Percentiles rank a stretch among this genome's conserved stretches.
Evolutionary conservation across 2,797 vertebrate genomes (phyloP).

Genomic region (Gadopsis bispinosus): DNA sequence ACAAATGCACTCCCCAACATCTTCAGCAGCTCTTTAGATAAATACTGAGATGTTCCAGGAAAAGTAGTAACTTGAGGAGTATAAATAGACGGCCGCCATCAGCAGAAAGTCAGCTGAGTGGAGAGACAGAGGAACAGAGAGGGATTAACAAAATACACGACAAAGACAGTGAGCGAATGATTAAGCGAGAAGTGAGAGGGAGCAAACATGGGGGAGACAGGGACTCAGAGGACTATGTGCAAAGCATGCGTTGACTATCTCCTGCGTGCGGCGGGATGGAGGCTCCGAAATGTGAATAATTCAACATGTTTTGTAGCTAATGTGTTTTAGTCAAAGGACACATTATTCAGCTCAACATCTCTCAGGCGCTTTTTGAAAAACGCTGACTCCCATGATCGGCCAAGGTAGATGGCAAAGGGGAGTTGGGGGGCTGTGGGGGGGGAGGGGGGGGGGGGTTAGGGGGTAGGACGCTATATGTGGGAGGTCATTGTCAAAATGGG

Average conservation of each 20-base stretch:
- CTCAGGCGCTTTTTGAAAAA: constrained; percentile 79
- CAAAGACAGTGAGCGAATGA: constrained; percentile 66
- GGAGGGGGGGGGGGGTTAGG: too few species aligned
- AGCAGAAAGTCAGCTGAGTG: constrained; percentile 75
- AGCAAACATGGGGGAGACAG: constrained; percentile 50
- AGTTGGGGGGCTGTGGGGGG: constrained; percentile 17
- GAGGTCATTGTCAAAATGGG: constrained; percentile 65
- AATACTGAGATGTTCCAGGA: constrained; percentile 73
- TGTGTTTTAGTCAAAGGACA: constrained; percentile 89
- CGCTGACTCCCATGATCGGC: constrained; percentile 75
- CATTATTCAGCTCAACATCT: constrained; percentile 84
- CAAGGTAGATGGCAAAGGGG: constrained; percentile 57
- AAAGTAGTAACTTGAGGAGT: constrained; percentile 74
- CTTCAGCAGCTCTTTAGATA: constrained; percentile 79
- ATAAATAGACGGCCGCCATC: constrained; percentile 80
- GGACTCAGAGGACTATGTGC: constrained; percentile 69
- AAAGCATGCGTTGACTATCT: constrained; percentile 74
- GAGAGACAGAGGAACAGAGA: constrained; percentile 64
- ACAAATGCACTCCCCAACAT: constrained; percentile 88
- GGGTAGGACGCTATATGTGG: constrained; percentile 33
- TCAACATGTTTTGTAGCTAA: constrained; percentile 87
- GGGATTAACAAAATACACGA: constrained; percentile 77
- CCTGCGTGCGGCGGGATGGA: constrained; percentile 57
- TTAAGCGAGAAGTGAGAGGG: constrained; percentile 58
- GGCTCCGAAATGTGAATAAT: constrained; percentile 87